Conservation (phyloP, 2,113 vertebrate species). For the Anthoscopus minutus region DNA sequence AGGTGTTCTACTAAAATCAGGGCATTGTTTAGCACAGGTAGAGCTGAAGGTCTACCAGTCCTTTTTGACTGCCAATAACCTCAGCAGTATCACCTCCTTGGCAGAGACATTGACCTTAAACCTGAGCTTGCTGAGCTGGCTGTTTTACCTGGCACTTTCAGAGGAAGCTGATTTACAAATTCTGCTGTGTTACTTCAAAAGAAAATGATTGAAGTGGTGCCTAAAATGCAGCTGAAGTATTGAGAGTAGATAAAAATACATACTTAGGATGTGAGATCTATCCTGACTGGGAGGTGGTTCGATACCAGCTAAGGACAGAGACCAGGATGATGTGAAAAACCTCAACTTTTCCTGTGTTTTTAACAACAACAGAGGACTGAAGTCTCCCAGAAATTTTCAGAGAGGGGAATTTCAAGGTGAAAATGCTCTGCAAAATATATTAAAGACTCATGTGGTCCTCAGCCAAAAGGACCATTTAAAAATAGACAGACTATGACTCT, state of each 20-base stretch:
- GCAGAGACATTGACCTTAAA: constrained; percentile 41
- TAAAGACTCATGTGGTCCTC: not conserved
- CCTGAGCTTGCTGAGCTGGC: constrained; percentile 20
- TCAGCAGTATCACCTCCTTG: constrained; percentile 25
- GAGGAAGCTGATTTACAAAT: constrained; percentile 17
- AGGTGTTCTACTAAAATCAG: not conserved
- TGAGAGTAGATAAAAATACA: not conserved
- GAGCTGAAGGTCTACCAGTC: not conserved
- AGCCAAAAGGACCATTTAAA: constrained; percentile 9
- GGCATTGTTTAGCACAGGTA: not conserved
- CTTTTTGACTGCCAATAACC: not conserved
- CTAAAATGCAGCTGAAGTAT: not conserved
- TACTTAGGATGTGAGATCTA: not conserved
- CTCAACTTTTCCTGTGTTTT: not conserved
- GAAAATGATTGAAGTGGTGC: not conserved
- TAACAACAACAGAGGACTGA: not conserved
- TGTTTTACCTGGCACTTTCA: constrained; percentile 11
- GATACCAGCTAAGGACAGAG: fast-evolving
- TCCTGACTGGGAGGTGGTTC: not conserved
- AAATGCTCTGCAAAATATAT: not conserved
- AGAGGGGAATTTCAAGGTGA: not conserved
- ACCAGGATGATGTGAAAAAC: not conserved
- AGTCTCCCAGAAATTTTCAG: not conserved
- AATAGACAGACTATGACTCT: constrained; percentile 49
- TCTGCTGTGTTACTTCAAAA: constrained; percentile 18